Evolutionary conservation across 64 coral and sea anemone genomes (phyloP).

Genomic region (Acropora tenuis): DNA sequence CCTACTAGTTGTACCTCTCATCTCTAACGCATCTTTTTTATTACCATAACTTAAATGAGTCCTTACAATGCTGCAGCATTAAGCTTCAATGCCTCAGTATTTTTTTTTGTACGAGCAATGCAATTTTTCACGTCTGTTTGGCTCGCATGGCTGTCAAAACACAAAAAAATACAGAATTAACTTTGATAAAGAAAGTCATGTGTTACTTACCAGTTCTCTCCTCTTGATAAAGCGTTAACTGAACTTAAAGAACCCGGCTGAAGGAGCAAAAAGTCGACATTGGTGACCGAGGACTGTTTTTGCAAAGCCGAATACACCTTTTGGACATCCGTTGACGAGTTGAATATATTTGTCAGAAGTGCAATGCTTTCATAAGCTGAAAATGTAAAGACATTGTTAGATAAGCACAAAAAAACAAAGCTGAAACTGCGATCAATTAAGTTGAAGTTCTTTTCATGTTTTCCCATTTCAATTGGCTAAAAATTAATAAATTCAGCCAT

Average conservation of each 20-base stretch:
- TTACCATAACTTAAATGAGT: neutral
- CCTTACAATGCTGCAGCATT: neutral
- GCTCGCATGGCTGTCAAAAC: neutral
- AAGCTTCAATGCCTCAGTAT: neutral
- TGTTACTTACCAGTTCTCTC: constrained; percentile 1
- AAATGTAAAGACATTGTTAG: neutral
- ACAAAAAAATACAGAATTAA: neutral
- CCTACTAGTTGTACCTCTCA: neutral
- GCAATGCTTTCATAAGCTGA: neutral
- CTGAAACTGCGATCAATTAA: neutral
- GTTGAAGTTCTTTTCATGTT: neutral
- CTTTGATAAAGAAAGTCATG: neutral
- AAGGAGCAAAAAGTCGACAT: constrained; percentile 5
- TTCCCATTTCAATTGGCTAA: no score
- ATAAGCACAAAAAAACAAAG: neutral
- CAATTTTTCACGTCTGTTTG: constrained; percentile 26
- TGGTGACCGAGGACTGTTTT: neutral
- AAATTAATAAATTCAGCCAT: neutral
- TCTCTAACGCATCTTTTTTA: neutral
- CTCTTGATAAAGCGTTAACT: neutral
- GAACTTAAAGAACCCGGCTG: neutral
- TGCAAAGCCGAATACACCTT: constrained; percentile 4
- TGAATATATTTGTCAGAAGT: neutral
- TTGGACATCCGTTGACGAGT: neutral
- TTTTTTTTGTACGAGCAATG: neutral